Evolutionary conservation across 2,113 vertebrate species (phyloP).

Genomic region (Gallinago media): DNA sequence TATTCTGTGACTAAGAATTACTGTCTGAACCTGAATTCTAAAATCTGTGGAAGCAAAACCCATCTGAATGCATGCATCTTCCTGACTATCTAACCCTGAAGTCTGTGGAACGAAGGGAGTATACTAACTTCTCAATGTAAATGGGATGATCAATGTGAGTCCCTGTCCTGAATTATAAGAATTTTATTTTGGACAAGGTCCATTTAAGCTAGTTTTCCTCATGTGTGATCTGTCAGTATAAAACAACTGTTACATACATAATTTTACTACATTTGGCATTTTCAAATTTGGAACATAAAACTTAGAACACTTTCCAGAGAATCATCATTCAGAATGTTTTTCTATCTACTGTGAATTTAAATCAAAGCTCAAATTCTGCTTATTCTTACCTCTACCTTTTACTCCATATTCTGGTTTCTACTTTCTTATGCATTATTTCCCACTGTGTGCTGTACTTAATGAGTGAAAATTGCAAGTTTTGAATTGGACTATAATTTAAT

Average conservation of each 20-base stretch:
- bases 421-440: background rate
- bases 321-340: background rate
- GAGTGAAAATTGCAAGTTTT: background rate
- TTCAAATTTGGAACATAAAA: conserved; percentile 2
- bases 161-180: background rate
- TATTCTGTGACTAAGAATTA: background rate
- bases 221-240: background rate
- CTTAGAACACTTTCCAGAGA: background rate
- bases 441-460: background rate
- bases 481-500: background rate
- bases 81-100: background rate
- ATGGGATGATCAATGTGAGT: background rate
- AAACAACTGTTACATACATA: background rate
- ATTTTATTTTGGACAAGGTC: background rate
- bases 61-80: background rate
- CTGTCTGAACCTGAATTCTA: background rate
- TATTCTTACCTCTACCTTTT: background rate
- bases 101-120: background rate
- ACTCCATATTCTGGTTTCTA: background rate
- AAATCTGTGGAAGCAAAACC: background rate
- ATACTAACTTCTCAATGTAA: background rate
- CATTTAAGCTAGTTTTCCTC: conserved; percentile 40
- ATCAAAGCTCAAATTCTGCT: background rate
- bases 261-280: background rate
- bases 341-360: background rate